Evolutionary conservation across 2,888 invertebrate genomes (phyloP).

Genomic region (Trypoxylon attenuatum): DNA sequence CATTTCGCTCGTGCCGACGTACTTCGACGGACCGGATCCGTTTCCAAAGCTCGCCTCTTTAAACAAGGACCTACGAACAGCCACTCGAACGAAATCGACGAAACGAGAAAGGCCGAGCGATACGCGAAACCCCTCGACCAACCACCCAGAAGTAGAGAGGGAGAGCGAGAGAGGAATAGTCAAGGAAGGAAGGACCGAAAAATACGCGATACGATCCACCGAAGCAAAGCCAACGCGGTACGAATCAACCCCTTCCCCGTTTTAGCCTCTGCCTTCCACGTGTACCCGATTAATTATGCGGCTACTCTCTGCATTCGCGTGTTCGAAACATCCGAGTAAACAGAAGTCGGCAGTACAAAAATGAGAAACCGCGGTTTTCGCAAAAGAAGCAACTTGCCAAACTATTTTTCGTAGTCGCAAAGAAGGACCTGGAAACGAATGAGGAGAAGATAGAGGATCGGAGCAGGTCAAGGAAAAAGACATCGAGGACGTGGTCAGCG

Average conservation of each 20-base stretch:
- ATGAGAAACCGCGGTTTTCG: neutral
- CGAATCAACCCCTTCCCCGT: neutral
- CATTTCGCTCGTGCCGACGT: slow-evolving; percentile 22
- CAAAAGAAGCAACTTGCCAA: neutral
- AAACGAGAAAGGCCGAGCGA: neutral
- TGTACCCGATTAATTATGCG: too few relatives aligned
- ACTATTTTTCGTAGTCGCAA: neutral
- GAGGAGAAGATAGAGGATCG: too few relatives aligned
- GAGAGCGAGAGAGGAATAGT: neutral
- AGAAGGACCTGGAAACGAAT: neutral
- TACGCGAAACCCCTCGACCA: slow-evolving; percentile 5
- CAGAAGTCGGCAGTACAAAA: neutral
- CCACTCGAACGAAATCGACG: slow-evolving; percentile 14
- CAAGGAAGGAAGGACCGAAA: neutral
- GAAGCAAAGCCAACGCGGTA: neutral
- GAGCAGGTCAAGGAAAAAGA: slow-evolving; percentile 36
- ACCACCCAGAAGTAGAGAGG: neutral
- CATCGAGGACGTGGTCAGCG: slow-evolving; percentile 2
- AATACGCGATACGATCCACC: neutral
- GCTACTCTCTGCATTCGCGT: neutral
- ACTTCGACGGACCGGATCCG: slow-evolving; percentile 18
- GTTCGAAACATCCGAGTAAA: neutral
- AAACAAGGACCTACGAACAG: slow-evolving; percentile 27
- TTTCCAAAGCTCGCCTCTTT: slow-evolving; percentile 42
- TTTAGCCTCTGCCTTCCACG: too few relatives aligned